Conservation (phyloP, 2,888 invertebrate species). For the Diarsia mendica region DNA sequence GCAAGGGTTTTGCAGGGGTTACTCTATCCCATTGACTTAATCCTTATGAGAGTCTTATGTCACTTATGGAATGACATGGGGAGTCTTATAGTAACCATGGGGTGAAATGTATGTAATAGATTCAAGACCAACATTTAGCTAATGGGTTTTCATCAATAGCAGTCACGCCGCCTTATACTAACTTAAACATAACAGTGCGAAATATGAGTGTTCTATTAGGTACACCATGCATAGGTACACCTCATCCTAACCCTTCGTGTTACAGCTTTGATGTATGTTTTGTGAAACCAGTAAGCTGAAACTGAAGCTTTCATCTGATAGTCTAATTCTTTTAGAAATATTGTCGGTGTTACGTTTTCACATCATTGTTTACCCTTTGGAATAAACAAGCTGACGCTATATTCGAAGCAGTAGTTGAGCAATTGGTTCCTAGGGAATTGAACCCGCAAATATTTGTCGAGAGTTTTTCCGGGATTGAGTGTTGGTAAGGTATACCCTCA, state of each 20-base stretch:
- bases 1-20: neutral
- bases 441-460: constrained; percentile 11
- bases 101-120: neutral
- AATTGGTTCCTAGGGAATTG: constrained; percentile 22
- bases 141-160: too few species aligned
- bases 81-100: neutral
- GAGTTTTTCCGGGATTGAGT: constrained; percentile 20
- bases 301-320: neutral
- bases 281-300: neutral
- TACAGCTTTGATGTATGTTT: too few species aligned
- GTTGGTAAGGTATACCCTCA: neutral
- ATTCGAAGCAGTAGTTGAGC: neutral
- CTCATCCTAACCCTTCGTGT: too few species aligned
- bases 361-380: constrained; percentile 1
- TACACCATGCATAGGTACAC: too few species aligned
- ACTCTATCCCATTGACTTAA: constrained; percentile 10
- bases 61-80: constrained; percentile 5
- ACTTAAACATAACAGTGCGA: too few species aligned
- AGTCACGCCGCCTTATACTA: too few species aligned
- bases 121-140: neutral
- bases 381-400: neutral
- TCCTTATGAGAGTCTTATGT: neutral
- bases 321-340: neutral
- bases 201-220: too few species aligned
- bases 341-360: neutral